These are phyloP conservation scores for Sepiola atlantica DNA, from an alignment of 2,888 invertebrate genomes.

Conservation along the genomic window DNA sequence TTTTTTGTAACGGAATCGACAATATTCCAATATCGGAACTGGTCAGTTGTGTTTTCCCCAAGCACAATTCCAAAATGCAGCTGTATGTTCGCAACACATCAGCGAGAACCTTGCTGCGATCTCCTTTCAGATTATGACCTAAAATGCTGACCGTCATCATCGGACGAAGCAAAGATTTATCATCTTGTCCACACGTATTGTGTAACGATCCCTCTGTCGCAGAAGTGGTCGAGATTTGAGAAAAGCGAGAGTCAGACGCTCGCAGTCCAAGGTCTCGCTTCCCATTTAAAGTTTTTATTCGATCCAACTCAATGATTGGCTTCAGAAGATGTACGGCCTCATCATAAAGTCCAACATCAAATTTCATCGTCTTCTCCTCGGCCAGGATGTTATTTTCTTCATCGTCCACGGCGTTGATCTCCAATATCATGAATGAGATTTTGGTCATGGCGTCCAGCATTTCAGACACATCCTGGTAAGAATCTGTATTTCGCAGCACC, in stretches of 20 bases:
- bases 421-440: conserved; percentile 64
- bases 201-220: conserved; percentile 56
- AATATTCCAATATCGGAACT: conserved; percentile 63
- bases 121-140: conserved; percentile 65
- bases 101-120: conserved; percentile 62
- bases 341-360: conserved; percentile 69
- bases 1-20: conserved; percentile 60
- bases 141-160: conserved; percentile 70
- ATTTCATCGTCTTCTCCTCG: conserved; percentile 67
- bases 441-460: conserved; percentile 67
- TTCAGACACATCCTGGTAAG: conserved; percentile 62
- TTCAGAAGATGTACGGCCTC: conserved; percentile 64
- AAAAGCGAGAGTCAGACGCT: conserved; percentile 59
- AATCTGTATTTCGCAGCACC: conserved; percentile 59
- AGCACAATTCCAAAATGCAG: conserved; percentile 69
- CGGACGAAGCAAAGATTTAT: conserved; percentile 53
- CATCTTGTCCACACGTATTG: conserved; percentile 39
- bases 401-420: conserved; percentile 56
- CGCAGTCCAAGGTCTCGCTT: conserved; percentile 58
- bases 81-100: conserved; percentile 61
- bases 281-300: conserved; percentile 58
- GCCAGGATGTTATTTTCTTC: conserved; percentile 61
- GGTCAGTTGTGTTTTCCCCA: conserved; percentile 69
- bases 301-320: conserved; percentile 67
- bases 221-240: conserved; percentile 62